Evolutionary conservation across 2,888 invertebrate genomes (phyloP), one percentile per base, ranked within the genome.

Genomic region (Eledona agricola): DNA sequence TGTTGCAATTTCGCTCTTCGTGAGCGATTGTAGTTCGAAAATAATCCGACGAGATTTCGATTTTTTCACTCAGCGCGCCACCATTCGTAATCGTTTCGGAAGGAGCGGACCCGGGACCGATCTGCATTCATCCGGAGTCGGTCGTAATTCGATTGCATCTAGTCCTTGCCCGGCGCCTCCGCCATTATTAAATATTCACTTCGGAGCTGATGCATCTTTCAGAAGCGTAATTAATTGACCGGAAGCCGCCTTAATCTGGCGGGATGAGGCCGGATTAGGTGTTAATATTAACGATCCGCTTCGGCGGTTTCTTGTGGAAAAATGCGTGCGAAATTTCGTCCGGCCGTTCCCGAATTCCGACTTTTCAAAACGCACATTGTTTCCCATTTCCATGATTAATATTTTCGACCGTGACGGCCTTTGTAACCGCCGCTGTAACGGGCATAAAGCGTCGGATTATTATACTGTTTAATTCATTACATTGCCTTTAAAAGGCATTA

Each of bases 321-420:
- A 31, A 22, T 29, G 22, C 17, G 10, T 4, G 4, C 4, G 20
- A 26, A 22, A 46, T 47, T 47, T 47, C 28, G 20, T 42, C 43
- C 40, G 13, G 26, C 23, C 40, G 13, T 26, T 32, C 51, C 23
- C 20, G 26, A 31, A 35, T 40, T 47, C 42, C 40, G n/a, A n/a
- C 31, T 22, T 22, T 53, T 54, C 43, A 45, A 54, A 62, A 59
- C 54, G 58, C 55, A 63, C 66, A 67, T 67, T 66, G 64, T 65
- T 66, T 63, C 55, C 61, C 54, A 46, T 37, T 59, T 61, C 61
- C 60, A 64, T 66, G 68, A 68, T 68, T 68, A 68, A 67, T 67
- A 67, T 64, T 66, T 66, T 68, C 65, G 60, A 59, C 62, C 63
- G 51, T 62, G 62, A 63, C 64, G 64, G 63, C 63, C 58, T 65